Base-by-base conservation (phyloP, 2,113 vertebrate species). In the Sturnus vulgaris region DNA sequence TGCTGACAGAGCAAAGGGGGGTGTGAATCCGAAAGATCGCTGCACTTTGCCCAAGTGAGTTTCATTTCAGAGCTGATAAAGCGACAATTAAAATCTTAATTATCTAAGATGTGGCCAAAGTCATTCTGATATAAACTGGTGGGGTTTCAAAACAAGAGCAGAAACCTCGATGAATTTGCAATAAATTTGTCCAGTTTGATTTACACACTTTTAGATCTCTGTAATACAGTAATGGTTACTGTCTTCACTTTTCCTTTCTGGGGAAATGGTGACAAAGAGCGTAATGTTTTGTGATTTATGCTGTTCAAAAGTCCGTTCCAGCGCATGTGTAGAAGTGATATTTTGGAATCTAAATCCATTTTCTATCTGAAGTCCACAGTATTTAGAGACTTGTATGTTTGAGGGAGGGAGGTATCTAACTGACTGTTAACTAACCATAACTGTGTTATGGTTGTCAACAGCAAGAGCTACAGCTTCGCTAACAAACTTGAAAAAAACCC, bases 231-330 rank as follows among this genome's bases (percentile, higher is more conserved):
- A 79, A 90, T 24, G 7, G 30, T 92, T 75, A 28, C 73, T 93
- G 92, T 86, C 23, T 71, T 92, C 90, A 22, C 80, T 86, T 97
- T 97, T 93, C 82, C 94, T 97, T 97, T 98, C 95, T 59, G 95
- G 95, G 75, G 94, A 96, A 97, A 80, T 90, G 73, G 61, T 97
- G 90, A 97, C 95, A 95, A 59, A 57, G 17, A 30, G 28, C 64
- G 33, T 64, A 95, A 91, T 39, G 40, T 77, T 94, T 88, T 78
- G 46, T 95, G 94, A 96, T 97, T 96, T 96, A 96, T 97, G 69
- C 64, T 90, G 57, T 95, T 95, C 75, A 88, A 66, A 94, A 66
- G 35, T 55, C 75, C 80, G n/a, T 79, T 84, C 49, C 12, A 86
- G 65, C 14, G 12, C 90, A 69, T 75, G 60, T 86, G 39, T 89